A percentile compares a stretch with the other conserved stretches of the same genome.
phyloP scores from a whole-genome alignment of 2,797 vertebrate species.

The Chloroceryle inda region DNA sequence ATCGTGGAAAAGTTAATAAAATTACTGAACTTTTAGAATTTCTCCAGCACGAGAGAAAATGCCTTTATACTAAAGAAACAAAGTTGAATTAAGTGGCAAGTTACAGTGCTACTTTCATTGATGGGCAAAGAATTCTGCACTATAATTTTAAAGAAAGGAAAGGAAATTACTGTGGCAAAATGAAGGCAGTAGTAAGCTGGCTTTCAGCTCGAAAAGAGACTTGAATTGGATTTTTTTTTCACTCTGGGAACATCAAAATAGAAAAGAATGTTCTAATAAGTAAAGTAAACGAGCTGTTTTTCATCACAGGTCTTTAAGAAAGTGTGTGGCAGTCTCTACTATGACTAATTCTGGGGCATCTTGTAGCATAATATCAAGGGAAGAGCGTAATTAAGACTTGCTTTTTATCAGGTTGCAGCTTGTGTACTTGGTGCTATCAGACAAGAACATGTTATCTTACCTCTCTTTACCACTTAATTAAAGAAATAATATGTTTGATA shows the following conservation, averaged over 20 bases:
- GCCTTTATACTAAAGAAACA: neutral
- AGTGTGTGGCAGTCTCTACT: neutral
- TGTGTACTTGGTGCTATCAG: slow-evolving; percentile 7
- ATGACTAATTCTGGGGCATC: neutral
- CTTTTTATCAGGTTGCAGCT: slow-evolving; percentile 6
- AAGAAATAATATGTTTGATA: neutral
- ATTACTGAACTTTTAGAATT: neutral
- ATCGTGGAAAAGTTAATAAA: neutral
- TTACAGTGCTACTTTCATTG: neutral
- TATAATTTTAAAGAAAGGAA: neutral
- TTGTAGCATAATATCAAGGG: neutral
- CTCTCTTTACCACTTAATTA: neutral
- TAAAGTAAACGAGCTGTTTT: neutral
- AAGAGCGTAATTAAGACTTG: neutral
- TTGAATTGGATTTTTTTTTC: neutral
- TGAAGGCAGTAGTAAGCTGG: neutral
- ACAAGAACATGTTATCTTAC: neutral
- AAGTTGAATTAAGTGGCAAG: neutral
- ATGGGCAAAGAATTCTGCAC: neutral
- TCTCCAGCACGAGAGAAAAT: neutral
- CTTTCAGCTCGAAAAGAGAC: neutral
- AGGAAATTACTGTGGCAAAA: neutral
- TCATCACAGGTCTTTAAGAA: neutral
- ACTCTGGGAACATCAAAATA: neutral
- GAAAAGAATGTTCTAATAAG: neutral